phyloP scores from a whole-genome alignment of 2,797 vertebrate species.

The Brachyalestes nurse region DNA sequence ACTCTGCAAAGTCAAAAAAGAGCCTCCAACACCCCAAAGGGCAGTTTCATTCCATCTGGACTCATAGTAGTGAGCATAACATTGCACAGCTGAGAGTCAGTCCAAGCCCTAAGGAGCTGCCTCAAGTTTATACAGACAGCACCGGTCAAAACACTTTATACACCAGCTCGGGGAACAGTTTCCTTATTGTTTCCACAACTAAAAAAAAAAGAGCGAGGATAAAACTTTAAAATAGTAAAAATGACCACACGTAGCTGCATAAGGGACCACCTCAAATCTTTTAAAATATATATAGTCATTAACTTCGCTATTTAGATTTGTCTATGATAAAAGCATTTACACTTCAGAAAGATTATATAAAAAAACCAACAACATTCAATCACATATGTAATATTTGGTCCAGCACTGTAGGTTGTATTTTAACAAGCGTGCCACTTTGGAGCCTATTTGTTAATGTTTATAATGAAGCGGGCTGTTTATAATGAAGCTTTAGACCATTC shows the following conservation, averaged over 20 bases:
- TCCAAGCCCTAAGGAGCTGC: constrained; percentile 2
- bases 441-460: constrained; percentile 19
- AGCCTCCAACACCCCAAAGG: neutral
- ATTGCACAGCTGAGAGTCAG: neutral
- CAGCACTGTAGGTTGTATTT: neutral
- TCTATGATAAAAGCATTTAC: too few species aligned
- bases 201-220: neutral
- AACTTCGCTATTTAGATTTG: neutral
- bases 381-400: too few species aligned
- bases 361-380: too few species aligned
- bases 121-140: neutral
- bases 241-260: too few species aligned
- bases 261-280: too few species aligned
- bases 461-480: constrained; percentile 22
- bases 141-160: constrained; percentile 24
- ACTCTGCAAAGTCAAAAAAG: constrained; percentile 17
- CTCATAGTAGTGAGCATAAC: neutral
- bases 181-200: neutral
- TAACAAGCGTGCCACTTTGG: constrained; percentile 11
- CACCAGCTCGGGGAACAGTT: neutral
- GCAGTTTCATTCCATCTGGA: neutral
- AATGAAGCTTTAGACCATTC: constrained; percentile 26
- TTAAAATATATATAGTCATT: neutral
- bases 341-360: too few species aligned
- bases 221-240: neutral